These are phyloP conservation scores for Anoplophora glabripennis DNA, from an alignment of 1,140 invertebrate species.

Conservation along the genomic window DNA sequence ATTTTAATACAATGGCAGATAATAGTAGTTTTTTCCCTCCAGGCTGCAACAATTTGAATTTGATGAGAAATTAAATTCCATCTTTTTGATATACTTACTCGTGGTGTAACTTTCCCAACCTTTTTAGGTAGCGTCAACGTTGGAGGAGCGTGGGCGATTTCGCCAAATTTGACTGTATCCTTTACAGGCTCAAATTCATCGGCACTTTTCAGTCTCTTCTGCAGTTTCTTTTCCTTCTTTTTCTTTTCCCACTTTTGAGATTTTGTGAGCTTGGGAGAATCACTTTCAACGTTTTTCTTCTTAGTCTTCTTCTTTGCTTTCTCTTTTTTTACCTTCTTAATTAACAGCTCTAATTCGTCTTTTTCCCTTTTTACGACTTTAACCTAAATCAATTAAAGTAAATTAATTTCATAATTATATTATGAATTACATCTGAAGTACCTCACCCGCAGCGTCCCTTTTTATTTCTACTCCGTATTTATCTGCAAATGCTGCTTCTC, in stretches of 20 bases:
- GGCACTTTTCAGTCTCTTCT: constrained; percentile 38
- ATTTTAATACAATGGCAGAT: neutral
- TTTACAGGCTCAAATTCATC: constrained; percentile 48
- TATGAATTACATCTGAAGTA: constrained; percentile 16
- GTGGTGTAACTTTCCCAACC: constrained; percentile 44
- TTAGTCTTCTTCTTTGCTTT: constrained; percentile 47
- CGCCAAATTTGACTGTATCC: constrained; percentile 65
- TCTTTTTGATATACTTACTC: too few species aligned
- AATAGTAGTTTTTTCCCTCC: constrained; percentile 56
- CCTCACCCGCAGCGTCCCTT: constrained; percentile 51
- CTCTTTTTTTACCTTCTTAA: constrained; percentile 43
- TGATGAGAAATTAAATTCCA: neutral
- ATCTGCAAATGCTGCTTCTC: constrained; percentile 54
- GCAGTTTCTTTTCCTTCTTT: constrained; percentile 50
- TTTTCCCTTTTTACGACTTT: constrained; percentile 50
- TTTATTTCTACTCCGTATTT: constrained; percentile 57
- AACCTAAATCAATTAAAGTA: constrained; percentile 26
- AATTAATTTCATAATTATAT: neutral
- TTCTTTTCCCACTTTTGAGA: constrained; percentile 52
- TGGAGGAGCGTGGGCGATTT: constrained; percentile 64
- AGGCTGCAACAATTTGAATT: constrained; percentile 46
- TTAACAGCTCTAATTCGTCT: constrained; percentile 49
- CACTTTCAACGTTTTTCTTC: constrained; percentile 43
- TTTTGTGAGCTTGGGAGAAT: constrained; percentile 48
- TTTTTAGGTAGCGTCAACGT: constrained; percentile 54